These are phyloP conservation scores for Dorcus parallelipipedus DNA, from an alignment of 2,888 invertebrate species.

Conservation along the genomic window DNA sequence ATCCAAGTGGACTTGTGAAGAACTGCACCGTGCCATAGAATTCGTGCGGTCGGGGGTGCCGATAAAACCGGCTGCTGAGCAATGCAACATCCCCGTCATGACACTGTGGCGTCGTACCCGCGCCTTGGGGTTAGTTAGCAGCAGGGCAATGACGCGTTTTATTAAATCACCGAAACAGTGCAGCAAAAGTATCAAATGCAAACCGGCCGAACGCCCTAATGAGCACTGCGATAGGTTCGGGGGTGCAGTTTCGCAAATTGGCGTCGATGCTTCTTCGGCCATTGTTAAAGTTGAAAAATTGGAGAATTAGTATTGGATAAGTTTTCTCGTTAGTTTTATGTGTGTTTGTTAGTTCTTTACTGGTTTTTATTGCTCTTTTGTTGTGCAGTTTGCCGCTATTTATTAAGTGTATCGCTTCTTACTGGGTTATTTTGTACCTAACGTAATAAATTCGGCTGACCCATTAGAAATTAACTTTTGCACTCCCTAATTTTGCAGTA, in stretches of 20 bases:
- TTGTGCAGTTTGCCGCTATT: constrained; percentile 25
- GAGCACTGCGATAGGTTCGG: constrained; percentile 18
- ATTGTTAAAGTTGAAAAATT: constrained; percentile 29
- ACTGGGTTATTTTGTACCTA: background rate
- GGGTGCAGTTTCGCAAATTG: constrained; percentile 7
- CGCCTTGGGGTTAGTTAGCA: constrained; percentile 37
- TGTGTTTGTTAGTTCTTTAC: constrained; percentile 37
- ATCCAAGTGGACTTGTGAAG: constrained; percentile 36
- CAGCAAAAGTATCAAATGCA: background rate
- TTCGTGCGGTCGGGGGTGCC: constrained; percentile 40
- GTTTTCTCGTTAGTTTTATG: constrained; percentile 40
- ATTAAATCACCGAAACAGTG: constrained; percentile 11
- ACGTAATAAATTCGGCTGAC: background rate
- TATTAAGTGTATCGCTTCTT: constrained; percentile 20
- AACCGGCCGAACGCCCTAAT: constrained; percentile 14
- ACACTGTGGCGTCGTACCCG: constrained; percentile 42
- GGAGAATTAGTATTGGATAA: constrained; percentile 39
- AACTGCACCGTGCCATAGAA: constrained; percentile 37
- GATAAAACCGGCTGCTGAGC: constrained; percentile 42
- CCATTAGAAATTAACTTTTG: too few relatives aligned
- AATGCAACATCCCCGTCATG: constrained; percentile 35
- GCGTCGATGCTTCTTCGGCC: background rate
- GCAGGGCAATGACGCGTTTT: constrained; percentile 28
- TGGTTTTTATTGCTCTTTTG: constrained; percentile 36
- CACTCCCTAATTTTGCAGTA: too few relatives aligned